Percentiles rank a stretch among this genome's conserved stretches.
phyloP scores from a whole-genome alignment of 2,797 vertebrate genomes.

The Diglossa cyanea region DNA sequence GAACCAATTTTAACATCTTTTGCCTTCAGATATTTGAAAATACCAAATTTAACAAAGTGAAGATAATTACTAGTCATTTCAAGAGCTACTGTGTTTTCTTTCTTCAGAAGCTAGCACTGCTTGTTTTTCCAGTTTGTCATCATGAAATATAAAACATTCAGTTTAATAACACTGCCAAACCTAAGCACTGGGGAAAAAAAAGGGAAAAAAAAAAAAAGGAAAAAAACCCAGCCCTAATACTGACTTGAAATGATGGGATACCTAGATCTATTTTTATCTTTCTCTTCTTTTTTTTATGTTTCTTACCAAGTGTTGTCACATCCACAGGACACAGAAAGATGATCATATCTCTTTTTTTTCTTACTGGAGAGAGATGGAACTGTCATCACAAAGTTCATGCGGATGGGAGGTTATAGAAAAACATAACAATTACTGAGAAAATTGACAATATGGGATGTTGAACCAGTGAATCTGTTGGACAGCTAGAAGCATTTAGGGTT shows the following conservation, averaged over 20 bases:
- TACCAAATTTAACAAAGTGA: not conserved
- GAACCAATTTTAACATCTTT: not conserved
- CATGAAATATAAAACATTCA: not conserved
- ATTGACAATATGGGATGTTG: not conserved
- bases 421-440: not conserved
- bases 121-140: not conserved
- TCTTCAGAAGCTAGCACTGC: not conserved
- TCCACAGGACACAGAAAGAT: not conserved
- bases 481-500: not conserved
- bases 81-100: not conserved
- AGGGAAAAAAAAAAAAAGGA: fast-evolving
- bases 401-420: not conserved
- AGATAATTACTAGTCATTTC: not conserved
- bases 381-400: not conserved
- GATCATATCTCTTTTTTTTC: not conserved
- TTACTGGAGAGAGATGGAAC: not conserved
- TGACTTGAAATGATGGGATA: not conserved
- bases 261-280: not conserved
- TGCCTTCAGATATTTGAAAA: not conserved
- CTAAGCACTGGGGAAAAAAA: not conserved
- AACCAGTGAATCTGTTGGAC: not conserved
- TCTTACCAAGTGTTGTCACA: not conserved
- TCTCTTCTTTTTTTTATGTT: not conserved
- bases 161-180: not conserved
- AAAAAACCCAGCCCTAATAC: fast-evolving